phyloP scores from a whole-genome alignment of 1,140 invertebrate genomes.

The Procambarus virginalis region DNA sequence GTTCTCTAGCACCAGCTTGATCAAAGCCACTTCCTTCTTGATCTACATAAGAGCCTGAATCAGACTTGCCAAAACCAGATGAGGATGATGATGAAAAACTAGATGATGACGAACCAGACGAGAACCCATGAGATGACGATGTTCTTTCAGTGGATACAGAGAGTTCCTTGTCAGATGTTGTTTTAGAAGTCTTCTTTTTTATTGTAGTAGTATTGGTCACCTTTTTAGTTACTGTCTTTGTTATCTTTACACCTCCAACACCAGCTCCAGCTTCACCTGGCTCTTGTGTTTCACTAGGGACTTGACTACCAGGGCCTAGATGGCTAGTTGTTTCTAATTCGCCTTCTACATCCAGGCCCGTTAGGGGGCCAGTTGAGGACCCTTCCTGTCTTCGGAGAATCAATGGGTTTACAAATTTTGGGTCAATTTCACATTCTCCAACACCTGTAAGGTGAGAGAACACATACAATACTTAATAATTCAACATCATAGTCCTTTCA shows the following conservation, averaged over 20 bases:
- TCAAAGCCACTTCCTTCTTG: slow-evolving; percentile 32
- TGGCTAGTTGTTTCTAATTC: slow-evolving; percentile 50
- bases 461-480: not conserved
- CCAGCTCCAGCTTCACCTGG: not conserved
- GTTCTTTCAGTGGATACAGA: slow-evolving; percentile 18
- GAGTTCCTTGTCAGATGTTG: slow-evolving; percentile 25
- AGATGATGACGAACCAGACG: slow-evolving; percentile 28
- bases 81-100: slow-evolving; percentile 23
- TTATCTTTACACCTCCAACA: slow-evolving; percentile 25
- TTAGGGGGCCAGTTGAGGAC: not conserved
- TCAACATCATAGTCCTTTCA: not conserved
- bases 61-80: not conserved
- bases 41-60: not conserved
- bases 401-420: slow-evolving; percentile 82
- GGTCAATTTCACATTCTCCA: slow-evolving; percentile 80
- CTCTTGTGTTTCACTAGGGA: not conserved
- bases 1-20: slow-evolving; percentile 9
- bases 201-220: slow-evolving; percentile 39
- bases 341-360: slow-evolving; percentile 41
- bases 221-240: slow-evolving; percentile 52
- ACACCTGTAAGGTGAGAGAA: slow-evolving; percentile 72
- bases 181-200: slow-evolving; percentile 46
- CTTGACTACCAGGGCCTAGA: not conserved
- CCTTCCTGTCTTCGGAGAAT: slow-evolving; percentile 74
- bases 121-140: slow-evolving; percentile 19